phyloP scores from a whole-genome alignment of 1,140 invertebrate genomes.

The Zaprionus camerounensis region DNA sequence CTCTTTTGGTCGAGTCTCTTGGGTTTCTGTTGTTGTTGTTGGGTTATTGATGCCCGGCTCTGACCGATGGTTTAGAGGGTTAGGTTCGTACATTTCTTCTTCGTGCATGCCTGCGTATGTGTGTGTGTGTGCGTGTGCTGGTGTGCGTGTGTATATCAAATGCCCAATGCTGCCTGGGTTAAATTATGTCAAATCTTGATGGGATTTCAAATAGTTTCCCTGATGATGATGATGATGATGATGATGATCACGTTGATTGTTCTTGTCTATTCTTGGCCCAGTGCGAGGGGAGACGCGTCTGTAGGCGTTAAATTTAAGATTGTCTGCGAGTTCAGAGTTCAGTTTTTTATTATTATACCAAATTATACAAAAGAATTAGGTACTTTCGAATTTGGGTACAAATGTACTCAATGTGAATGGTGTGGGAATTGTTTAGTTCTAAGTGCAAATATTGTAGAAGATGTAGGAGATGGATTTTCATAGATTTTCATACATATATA shows the following conservation, averaged over 20 bases:
- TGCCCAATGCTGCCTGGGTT: constrained; percentile 17
- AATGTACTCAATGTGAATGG: neutral
- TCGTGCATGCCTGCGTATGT: constrained; percentile 20
- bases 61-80: constrained; percentile 78
- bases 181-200: constrained; percentile 81
- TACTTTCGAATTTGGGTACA: neutral
- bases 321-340: neutral
- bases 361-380: neutral
- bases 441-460: neutral
- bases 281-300: constrained; percentile 4
- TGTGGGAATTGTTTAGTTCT: neutral
- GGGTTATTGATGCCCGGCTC: constrained; percentile 77
- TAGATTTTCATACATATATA: no score
- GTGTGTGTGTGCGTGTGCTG: constrained; percentile 1
- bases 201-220: constrained; percentile 64
- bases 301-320: constrained; percentile 2
- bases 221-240: neutral
- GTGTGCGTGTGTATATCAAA: constrained; percentile 37
- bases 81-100: constrained; percentile 62
- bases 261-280: constrained; percentile 6
- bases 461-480: neutral
- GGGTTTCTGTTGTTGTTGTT: constrained; percentile 32
- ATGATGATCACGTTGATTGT: constrained; percentile 1
- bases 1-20: constrained; percentile 15
- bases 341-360: neutral